A percentile compares a stretch with the other conserved stretches of the same genome.
Conservation (phyloP, 2,113 vertebrate species). For the Phoenicopterus ruber region DNA sequence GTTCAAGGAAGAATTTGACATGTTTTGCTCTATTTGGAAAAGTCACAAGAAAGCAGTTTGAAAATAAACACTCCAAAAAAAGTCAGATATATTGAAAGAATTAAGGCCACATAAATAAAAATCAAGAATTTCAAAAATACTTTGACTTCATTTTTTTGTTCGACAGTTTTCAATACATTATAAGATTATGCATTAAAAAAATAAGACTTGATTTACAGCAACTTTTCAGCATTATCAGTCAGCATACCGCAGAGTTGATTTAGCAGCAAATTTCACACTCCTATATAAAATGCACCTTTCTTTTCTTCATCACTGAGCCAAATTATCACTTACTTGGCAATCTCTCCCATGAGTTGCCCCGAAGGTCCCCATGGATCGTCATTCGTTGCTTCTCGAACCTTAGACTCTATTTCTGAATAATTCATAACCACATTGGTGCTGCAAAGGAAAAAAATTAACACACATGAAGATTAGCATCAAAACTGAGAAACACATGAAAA, state of each 20-base stretch:
- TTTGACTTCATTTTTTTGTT: neutral
- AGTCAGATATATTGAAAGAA: neutral
- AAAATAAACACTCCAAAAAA: neutral
- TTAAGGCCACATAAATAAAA: neutral
- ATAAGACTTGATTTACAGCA: neutral
- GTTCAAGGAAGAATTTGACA: neutral
- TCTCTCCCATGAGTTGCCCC: slow-evolving; percentile 96
- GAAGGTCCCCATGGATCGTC: slow-evolving; percentile 99
- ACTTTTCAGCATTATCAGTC: neutral
- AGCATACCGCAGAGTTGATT: neutral
- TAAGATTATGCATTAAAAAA: neutral
- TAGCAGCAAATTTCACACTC: slow-evolving; percentile 57
- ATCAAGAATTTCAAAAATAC: neutral
- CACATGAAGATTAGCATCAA: slow-evolving; percentile 81
- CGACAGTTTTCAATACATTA: neutral
- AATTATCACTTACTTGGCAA: slow-evolving; percentile 92
- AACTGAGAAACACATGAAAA: slow-evolving; percentile 83
- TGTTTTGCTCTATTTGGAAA: neutral
- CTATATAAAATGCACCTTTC: slow-evolving; percentile 60
- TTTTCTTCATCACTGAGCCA: slow-evolving; percentile 73
- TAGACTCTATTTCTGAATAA: slow-evolving; percentile 98
- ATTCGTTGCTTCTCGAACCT: slow-evolving; percentile 99
- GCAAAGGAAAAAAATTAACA: slow-evolving; percentile 73
- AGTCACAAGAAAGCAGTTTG: neutral
- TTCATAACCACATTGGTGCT: slow-evolving; percentile 99